Conservation (phyloP, 2,888 invertebrate genomes). For the Drosophila incognita region DNA sequence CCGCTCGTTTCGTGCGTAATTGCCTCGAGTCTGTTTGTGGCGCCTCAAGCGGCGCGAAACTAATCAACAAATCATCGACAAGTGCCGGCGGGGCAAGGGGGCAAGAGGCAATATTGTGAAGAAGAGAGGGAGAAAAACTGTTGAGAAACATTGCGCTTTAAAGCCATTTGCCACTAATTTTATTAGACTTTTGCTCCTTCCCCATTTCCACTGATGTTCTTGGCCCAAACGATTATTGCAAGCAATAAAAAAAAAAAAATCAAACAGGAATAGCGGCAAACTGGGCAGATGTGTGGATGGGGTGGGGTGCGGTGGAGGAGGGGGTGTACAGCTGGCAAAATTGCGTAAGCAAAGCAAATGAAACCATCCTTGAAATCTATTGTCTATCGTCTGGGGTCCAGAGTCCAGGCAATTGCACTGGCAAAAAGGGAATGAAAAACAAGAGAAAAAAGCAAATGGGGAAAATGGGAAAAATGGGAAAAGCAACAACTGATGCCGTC, state of each 20-base stretch:
- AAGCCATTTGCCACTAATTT: conserved; percentile 75
- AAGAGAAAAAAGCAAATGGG: conserved; percentile 12
- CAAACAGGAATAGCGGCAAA: conserved; percentile 11
- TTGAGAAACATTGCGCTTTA: conserved; percentile 60
- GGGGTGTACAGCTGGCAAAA: conserved; percentile 41
- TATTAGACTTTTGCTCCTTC: conserved; percentile 56
- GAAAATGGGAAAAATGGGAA: conserved; percentile 10
- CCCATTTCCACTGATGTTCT: conserved; percentile 33
- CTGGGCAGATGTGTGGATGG: conserved; percentile 26
- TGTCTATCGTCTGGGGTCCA: conserved; percentile 57
- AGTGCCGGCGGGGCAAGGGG: conserved; percentile 9
- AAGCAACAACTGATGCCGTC: conserved; percentile 53
- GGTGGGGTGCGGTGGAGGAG: conserved; percentile 1
- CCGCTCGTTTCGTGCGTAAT: conserved; percentile 18
- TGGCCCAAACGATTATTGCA: conserved; percentile 74
- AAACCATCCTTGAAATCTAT: conserved; percentile 79
- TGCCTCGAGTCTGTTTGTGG: conserved; percentile 34
- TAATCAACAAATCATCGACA: conserved; percentile 61
- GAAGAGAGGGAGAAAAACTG: conserved; percentile 18
- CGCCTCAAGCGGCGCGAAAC: conserved; percentile 66
- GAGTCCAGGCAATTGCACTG: conserved; percentile 67
- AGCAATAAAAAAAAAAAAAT: conserved; percentile 50
- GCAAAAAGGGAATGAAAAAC: conserved; percentile 7
- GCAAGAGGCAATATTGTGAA: conserved; percentile 22
- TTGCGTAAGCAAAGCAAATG: conserved; percentile 54